phyloP scores from a whole-genome alignment of 2,113 vertebrate genomes.

The Cacatua alba region DNA sequence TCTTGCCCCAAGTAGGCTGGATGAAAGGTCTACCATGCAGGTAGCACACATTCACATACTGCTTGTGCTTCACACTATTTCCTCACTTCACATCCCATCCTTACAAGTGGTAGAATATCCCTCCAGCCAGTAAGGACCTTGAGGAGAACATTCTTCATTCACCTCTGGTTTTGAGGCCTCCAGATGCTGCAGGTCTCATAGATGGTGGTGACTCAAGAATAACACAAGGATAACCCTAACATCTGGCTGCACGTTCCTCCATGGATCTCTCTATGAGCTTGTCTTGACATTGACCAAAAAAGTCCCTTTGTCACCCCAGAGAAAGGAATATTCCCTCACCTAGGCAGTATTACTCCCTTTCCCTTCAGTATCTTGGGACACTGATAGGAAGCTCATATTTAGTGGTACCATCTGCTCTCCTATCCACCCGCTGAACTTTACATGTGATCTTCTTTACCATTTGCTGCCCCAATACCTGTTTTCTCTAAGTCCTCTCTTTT shows the following conservation, averaged over 20 bases:
- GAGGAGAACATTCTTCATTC: neutral
- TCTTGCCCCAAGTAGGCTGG: neutral
- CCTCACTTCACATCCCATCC: neutral
- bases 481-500: neutral
- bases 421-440: neutral
- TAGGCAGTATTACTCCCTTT: neutral
- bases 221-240: rapidly evolving
- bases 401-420: neutral
- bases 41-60: neutral
- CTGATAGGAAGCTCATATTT: neutral
- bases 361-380: neutral
- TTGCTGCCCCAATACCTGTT: neutral
- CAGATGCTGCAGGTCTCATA: neutral
- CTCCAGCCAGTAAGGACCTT: neutral
- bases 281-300: neutral
- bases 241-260: neutral
- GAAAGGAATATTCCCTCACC: neutral
- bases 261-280: neutral
- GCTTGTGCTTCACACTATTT: neutral
- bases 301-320: neutral
- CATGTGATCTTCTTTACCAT: neutral
- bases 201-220: neutral
- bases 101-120: neutral
- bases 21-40: neutral
- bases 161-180: neutral